phyloP scores from a whole-genome alignment of 2,797 vertebrate species.

The Lacerta agilis region DNA sequence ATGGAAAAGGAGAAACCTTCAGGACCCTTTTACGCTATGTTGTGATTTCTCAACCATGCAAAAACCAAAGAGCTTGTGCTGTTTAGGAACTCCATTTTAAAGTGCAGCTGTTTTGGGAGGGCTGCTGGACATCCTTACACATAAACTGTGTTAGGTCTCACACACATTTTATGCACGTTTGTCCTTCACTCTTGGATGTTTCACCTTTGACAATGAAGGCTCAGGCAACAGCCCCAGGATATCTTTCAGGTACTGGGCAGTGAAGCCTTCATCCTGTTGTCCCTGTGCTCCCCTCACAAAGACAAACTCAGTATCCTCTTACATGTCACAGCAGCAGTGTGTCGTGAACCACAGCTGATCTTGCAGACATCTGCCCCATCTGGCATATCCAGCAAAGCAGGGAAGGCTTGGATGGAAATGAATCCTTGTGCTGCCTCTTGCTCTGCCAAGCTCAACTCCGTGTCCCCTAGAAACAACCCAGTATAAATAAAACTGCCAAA shows the following conservation, averaged over 20 bases:
- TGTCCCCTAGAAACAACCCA: neutral
- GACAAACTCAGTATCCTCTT: conserved; percentile 50
- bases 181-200: too few species aligned
- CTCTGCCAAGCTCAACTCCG: fast-evolving
- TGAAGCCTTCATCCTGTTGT: neutral
- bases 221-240: too few species aligned
- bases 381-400: conserved; percentile 88
- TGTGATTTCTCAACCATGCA: neutral
- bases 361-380: conserved; percentile 75
- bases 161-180: too few species aligned
- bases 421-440: conserved; percentile 53
- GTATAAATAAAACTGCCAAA: too few species aligned
- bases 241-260: neutral
- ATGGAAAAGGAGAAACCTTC: too few species aligned
- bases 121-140: too few species aligned
- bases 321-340: conserved; percentile 90
- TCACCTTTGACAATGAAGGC: too few species aligned
- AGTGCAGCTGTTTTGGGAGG: too few species aligned
- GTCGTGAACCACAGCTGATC: conserved; percentile 92
- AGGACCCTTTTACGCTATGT: too few species aligned
- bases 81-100: neutral
- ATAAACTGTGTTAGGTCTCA: too few species aligned
- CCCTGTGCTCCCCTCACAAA: neutral
- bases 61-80: neutral
- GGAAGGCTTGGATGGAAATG: conserved; percentile 93